Percentiles rank a stretch among this genome's conserved stretches.
Evolutionary conservation across 1,140 invertebrate genomes (phyloP).

Genomic region (Lasioglossum albipes): DNA sequence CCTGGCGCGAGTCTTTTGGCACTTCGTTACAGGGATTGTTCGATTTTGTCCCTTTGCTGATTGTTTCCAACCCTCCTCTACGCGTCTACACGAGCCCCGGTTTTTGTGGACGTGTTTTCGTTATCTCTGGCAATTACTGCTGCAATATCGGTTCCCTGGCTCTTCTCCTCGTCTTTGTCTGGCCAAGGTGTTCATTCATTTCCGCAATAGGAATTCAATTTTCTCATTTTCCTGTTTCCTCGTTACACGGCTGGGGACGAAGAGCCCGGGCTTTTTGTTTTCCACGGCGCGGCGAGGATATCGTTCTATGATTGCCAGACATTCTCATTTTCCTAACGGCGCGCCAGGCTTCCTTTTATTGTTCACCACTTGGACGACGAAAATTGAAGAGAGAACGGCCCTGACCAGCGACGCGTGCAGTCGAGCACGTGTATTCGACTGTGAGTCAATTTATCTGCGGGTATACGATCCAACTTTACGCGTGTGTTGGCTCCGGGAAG

Average conservation of each 20-base stretch:
- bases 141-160: not conserved
- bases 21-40: too few species aligned
- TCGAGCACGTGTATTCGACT: too few species aligned
- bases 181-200: not conserved
- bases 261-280: not conserved
- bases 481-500: too few species aligned
- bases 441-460: too few species aligned
- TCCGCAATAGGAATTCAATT: constrained; percentile 21
- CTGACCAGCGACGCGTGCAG: too few species aligned
- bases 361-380: not conserved
- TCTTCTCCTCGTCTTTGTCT: not conserved
- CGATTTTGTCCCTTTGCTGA: too few species aligned
- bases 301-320: not conserved
- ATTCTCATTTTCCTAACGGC: not conserved
- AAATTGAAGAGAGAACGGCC: not conserved
- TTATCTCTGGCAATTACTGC: not conserved
- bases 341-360: not conserved
- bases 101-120: not conserved
- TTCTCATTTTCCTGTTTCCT: not conserved
- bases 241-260: not conserved
- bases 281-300: not conserved
- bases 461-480: too few species aligned
- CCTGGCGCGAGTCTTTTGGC: too few species aligned
- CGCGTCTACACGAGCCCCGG: too few species aligned
- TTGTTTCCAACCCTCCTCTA: too few species aligned